Base-by-base conservation (phyloP, 2,113 vertebrate genomes). In the Toxotes jaculatrix region DNA sequence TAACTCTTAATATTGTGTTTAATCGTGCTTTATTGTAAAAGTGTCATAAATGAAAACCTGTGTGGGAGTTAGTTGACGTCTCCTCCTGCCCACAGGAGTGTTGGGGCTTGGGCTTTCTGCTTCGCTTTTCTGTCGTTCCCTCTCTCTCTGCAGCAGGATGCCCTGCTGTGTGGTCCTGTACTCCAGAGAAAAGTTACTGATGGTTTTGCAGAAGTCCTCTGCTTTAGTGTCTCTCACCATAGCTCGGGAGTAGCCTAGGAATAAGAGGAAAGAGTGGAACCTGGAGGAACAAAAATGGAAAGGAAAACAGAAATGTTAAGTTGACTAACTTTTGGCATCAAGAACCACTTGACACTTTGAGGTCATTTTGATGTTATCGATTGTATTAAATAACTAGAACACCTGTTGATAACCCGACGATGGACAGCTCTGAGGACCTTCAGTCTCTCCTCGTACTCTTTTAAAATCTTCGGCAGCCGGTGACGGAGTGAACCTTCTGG, bases 101-200 rank as follows among this genome's bases (percentile, higher is more conserved):
- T 62, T 77, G 0, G 57, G 73, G 1, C 70, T 43, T 0, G 60
- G 65, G 34, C 62, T 87, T 32, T 87, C 70, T 4, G 79, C 23
- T 11, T 11, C 64, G 42, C 70, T 45, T 49, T 40, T 91, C 49
- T 86, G 87, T 10, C 64, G 73, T n/a, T 91, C 91, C 42, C 77
- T 68, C 65, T 95, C 93, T 43, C 84, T 90, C 77, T 95, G 94
- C 74, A 90, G 90, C 19, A 95, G 77, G 63, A 95, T 61, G 75
- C 85, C n/a, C 31, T 92, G 91, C n/a, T 63, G 84, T 0, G 78
- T 79, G 23, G 91, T 84, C 73, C 93, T 83, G 79, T 93, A 96
- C 88, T 96, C 95, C 82, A 96, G 72, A 2, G 95, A 94, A 10
- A 96, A 96, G 91, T 96, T 91, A 14, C 95, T 95, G 73, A 96